Evolutionary conservation across 2,797 vertebrate species (phyloP), one percentile per base, ranked within the genome.

Genomic region (Notolepis coatsorum): DNA sequence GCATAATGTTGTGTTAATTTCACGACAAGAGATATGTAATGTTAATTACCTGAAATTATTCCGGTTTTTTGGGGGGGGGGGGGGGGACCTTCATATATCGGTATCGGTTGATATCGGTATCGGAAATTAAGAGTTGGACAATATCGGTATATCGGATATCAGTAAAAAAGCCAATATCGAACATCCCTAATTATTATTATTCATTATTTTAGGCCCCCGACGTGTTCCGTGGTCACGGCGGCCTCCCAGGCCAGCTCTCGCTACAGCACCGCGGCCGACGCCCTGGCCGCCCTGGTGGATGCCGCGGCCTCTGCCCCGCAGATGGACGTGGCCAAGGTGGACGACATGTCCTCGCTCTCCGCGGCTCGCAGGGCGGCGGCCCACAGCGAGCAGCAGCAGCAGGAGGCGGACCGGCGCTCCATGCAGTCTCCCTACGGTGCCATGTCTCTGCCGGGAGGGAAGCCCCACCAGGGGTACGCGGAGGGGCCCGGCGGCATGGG

Each of bases 261-360:
- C 54, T 98, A 96, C 91, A 96, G 89, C 75, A 98, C 96, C 0
- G 98, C 97, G 52, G 97, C 97, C 1, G 96, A 98, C 1, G 97
- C 96, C 15, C 89, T 99, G 58, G 98, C 96, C 2, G 98, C 97
- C 4, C 86, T 99, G 31, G 98, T 99, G 77, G 97, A 98, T 1
- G 96, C 96, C 1, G 96, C 97, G 17, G 97, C 93, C 48, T 95
- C 93, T 13, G 97, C 96, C 37, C 96, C 96, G 1, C 97, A 96
- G 83, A 97, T 99, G 93, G 98, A 99, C 45, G 95, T 98, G 72
- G 81, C 84, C 58, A 99, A 97, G 89, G 89, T 87, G 46, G 96
- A 97, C 1, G 94, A 96, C 45, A 91, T 92, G 68, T 69, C 73
- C 18, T 77, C 92, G 13, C 89, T 42, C 20, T 24, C 56, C 0